Base-by-base conservation (phyloP, 2,797 vertebrate species). In the Mormyrops boulengeri region DNA sequence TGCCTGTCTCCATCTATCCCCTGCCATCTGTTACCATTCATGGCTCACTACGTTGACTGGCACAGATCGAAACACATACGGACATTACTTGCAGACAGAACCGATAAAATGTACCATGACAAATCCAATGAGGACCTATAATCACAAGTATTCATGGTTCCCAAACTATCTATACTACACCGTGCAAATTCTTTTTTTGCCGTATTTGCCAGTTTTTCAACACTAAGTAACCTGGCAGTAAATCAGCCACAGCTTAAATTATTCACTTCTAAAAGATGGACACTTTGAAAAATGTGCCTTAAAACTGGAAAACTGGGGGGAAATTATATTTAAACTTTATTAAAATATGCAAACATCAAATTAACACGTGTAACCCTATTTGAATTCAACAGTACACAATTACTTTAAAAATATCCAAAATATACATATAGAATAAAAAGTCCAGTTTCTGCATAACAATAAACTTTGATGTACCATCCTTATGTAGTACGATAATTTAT, bases 21-120 rank as follows among this genome's bases (percentile, higher is more conserved):
- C 92, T 91, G 92, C 94, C 94, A 95, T 94, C 93, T 95, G 95
- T 94, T 93, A 91, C 52, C 26, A 57, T 34, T 73, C 77, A 41
- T n/a, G 41, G 66, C 88, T 88, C 90, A 55, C 84, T 57, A 55
- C 34, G 91, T 91, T 93, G 91, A 92, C 93, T 94, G 94, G 94
- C 94, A 94, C 93, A 92, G 90, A 91, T 91, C 92, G 93, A 92
- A 89, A 92, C 92, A 91, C 94, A 95, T 94, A 95, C 92, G 92
- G 94, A 85, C 92, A 60, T 87, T 38, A 55, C 19, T 34, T 62
- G 55, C 60, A 88, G 50, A 88, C 11, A 73, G 44, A 77, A 69
- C 22, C 62, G 22, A 57, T 52, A 87, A 87, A 47, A 55, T n/a
- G n/a, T 57, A 53, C 85, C 26, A 87, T 2, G 85, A 41, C 14